A percentile compares a stretch with the other conserved stretches of the same genome.
Conservation (phyloP, 2,113 vertebrate genomes). For the Hyaena hyaena region DNA sequence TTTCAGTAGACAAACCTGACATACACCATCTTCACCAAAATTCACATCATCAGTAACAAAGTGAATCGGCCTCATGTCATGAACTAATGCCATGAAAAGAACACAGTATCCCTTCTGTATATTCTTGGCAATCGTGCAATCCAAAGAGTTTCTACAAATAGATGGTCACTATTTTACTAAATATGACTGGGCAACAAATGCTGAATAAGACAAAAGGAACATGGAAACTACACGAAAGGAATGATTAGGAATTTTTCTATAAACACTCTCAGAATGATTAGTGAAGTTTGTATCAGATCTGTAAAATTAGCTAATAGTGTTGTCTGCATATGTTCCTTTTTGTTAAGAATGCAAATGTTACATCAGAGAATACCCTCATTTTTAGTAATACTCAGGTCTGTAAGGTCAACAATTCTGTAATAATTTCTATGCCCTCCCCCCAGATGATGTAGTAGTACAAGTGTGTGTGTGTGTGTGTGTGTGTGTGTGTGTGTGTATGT, state of each 20-base stretch:
- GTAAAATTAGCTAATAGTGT: accelerated
- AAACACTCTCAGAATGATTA: accelerated
- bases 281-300: not conserved
- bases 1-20: not conserved
- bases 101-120: not conserved
- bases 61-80: not conserved
- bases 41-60: not conserved
- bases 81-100: not conserved
- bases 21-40: not conserved
- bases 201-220: not conserved
- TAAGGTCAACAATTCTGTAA: not conserved
- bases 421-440: not conserved
- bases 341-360: not conserved
- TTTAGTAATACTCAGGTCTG: not conserved
- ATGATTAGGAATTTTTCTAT: not conserved
- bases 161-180: not conserved
- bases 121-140: not conserved
- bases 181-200: not conserved
- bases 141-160: not conserved
- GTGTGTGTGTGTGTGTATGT: not conserved
- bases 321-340: not conserved
- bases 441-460: not conserved
- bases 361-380: not conserved
- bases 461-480: not conserved
- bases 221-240: not conserved